Evolutionary conservation across 2,797 vertebrate genomes (phyloP).

Genomic region (Peromyscus eremicus): DNA sequence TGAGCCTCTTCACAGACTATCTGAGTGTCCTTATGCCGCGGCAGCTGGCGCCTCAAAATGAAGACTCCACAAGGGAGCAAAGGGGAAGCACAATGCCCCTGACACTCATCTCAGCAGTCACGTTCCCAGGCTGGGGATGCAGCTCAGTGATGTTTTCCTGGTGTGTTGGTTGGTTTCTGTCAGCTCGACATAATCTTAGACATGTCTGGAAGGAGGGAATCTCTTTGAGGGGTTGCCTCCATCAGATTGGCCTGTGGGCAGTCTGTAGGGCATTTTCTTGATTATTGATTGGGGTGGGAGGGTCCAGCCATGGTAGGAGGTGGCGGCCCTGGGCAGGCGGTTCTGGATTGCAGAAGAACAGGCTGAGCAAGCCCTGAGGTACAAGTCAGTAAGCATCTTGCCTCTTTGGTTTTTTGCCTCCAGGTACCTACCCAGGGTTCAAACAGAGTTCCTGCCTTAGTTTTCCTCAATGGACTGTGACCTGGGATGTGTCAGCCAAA

Average conservation of each 20-base stretch:
- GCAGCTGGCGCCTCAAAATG: background rate
- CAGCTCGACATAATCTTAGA: background rate
- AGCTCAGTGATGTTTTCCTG: background rate
- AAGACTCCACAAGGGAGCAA: background rate
- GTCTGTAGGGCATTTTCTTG: background rate
- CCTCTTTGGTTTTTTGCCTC: background rate
- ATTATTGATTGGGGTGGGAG: background rate
- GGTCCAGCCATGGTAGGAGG: background rate
- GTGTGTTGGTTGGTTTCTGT: background rate
- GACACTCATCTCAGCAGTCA: background rate
- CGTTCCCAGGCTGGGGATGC: background rate
- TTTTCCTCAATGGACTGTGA: background rate
- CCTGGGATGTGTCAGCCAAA: background rate
- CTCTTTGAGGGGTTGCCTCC: background rate
- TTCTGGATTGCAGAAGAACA: background rate
- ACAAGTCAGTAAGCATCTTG: background rate
- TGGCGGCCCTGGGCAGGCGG: no score
- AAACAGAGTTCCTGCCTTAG: background rate
- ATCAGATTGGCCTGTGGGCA: background rate
- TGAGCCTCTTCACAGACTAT: background rate
- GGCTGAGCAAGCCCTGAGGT: background rate
- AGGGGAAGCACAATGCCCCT: background rate
- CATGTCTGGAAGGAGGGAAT: background rate
- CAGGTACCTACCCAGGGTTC: background rate
- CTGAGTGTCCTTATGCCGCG: background rate